Conservation (phyloP, 2,113 vertebrate species). For the Tragulus kanchil region DNA sequence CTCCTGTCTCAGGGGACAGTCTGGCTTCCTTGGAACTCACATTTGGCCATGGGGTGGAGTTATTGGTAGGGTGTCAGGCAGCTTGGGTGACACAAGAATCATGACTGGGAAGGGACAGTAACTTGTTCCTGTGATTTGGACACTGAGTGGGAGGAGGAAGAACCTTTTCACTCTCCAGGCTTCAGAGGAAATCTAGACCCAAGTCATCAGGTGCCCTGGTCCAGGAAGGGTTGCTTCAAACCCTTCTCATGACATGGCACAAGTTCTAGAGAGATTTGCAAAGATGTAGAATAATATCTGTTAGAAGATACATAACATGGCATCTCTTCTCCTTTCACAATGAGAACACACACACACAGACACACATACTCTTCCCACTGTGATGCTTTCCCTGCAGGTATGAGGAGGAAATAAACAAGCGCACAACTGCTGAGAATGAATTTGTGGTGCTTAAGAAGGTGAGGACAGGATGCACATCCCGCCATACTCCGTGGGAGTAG, state of each 20-base stretch:
- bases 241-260: neutral
- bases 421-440: conserved; percentile 91
- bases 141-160: neutral
- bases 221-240: neutral
- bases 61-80: neutral
- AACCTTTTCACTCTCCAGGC: neutral
- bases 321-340: neutral
- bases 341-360: neutral
- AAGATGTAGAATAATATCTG: neutral
- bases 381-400: conserved; percentile 85
- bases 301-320: neutral
- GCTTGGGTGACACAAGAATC: neutral
- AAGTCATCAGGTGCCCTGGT: neutral
- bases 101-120: neutral
- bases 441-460: conserved; percentile 96
- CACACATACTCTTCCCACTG: neutral
- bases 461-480: neutral
- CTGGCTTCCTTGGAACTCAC: neutral
- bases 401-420: conserved; percentile 94
- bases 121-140: neutral
- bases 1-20: neutral
- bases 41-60: neutral
- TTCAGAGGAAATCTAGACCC: neutral
- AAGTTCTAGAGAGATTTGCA: neutral
- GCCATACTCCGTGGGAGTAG: too few relatives aligned